These are phyloP conservation scores for Helicoverpa armigera DNA, from an alignment of 1,140 invertebrate genomes.

Conservation along the genomic window DNA sequence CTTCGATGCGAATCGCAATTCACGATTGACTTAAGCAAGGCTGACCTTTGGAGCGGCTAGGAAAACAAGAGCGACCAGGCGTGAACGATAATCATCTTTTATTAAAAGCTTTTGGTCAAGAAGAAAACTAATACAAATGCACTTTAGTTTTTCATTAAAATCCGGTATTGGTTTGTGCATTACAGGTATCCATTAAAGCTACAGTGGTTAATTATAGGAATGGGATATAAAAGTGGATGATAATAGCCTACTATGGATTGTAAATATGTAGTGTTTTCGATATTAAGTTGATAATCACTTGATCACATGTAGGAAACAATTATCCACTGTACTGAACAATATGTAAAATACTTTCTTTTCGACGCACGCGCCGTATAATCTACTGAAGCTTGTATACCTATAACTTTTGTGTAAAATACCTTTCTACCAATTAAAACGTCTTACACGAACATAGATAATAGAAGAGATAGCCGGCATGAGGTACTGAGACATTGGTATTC, in stretches of 20 bases:
- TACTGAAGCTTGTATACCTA: not conserved
- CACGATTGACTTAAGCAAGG: constrained; percentile 37
- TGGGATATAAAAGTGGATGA: no score
- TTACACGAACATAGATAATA: constrained; percentile 21
- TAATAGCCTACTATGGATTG: no score
- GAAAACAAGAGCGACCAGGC: constrained; percentile 27
- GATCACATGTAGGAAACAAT: no score
- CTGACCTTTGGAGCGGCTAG: constrained; percentile 9
- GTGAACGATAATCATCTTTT: constrained; percentile 23
- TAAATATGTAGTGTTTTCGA: no score
- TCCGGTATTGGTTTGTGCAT: not conserved
- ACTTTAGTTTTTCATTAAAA: not conserved
- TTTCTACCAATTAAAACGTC: constrained; percentile 40
- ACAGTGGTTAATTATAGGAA: no score
- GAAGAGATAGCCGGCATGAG: constrained; percentile 8
- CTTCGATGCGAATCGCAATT: constrained; percentile 18
- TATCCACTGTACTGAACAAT: no score
- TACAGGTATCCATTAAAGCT: no score
- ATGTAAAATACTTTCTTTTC: not conserved
- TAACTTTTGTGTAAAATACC: not conserved
- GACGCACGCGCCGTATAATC: not conserved
- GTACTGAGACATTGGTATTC: constrained; percentile 25
- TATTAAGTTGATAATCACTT: no score
- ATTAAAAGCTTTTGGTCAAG: constrained; percentile 13
- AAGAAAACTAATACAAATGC: not conserved